These are phyloP conservation scores for Conger conger DNA, from an alignment of 2,113 vertebrate genomes.

Conservation along the genomic window DNA sequence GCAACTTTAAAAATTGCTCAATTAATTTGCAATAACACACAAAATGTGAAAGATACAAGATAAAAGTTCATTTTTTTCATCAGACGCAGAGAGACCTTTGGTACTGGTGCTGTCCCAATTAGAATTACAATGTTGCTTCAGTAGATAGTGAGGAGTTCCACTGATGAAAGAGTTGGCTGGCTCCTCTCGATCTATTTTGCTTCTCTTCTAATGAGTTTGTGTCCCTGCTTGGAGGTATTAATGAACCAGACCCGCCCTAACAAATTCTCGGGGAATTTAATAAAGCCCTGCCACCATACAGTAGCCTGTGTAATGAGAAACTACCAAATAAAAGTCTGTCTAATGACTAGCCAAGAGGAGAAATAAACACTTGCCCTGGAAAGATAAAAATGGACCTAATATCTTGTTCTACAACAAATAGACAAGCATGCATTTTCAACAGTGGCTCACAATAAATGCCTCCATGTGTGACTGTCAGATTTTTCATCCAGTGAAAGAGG, in stretches of 20 bases:
- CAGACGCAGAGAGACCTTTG: background rate
- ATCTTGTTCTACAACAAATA: background rate
- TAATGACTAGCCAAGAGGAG: background rate
- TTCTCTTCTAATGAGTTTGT: conserved; percentile 28
- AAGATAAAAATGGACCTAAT: background rate
- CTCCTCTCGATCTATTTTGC: conserved; percentile 11
- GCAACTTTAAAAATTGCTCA: background rate
- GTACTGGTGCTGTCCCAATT: conserved; percentile 22
- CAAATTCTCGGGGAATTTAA: conserved; percentile 21
- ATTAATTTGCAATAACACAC: conserved; percentile 17
- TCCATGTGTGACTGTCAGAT: background rate
- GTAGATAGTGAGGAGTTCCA: conserved; percentile 20
- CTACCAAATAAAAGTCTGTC: conserved; percentile 23
- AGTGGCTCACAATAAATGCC: background rate
- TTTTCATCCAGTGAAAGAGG: background rate
- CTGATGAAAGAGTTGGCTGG: background rate
- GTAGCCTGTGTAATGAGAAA: conserved; percentile 14
- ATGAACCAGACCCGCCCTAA: conserved; percentile 15
- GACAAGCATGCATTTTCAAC: background rate
- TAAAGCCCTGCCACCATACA: conserved; percentile 13
- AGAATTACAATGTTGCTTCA: conserved; percentile 17
- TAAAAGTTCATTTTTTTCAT: background rate
- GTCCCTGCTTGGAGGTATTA: conserved; percentile 26
- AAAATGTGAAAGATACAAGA: background rate
- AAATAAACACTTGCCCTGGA: background rate